Base-by-base conservation (phyloP, 2,888 invertebrate genomes). In the Agriopis leucophaearia region DNA sequence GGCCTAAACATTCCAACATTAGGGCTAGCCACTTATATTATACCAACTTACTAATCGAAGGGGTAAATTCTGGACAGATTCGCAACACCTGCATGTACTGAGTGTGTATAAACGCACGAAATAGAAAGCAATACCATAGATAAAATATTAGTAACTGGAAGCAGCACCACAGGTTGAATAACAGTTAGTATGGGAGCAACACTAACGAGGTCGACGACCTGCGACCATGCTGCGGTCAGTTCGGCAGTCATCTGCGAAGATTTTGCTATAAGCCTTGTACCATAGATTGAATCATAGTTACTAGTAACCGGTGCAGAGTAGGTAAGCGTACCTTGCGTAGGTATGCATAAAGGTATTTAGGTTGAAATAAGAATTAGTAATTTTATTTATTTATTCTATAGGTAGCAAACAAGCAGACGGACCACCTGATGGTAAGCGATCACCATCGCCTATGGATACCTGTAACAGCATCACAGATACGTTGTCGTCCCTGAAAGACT, bases 71-170 rank as follows among this genome's bases (percentile, higher is more conserved):
- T 0, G 45, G 48, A 18, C 18, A 48, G 48, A 48, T 48, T 48
- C 16, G 48, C 48, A 48, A 50, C 50, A 27, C 16, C 8, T 16
- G 10, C 6, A 58, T 65, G 70, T 35, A 57, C 68, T 52, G 44
- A 64, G 66, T 75, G 75, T 66, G 74, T 72, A 64, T 73, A 70
- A 69, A 71, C 79, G 79, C 78, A 82, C 83, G 82, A 88, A 90
- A 89, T 89, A 90, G 90, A 90, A 90, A 90, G 90, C 86, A 78
- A 80, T 71, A 74, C 35, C 57, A 60, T 7, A 55, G 13, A 16
- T 15, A 7, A 8, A 40, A 55, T 16, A 55, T 13, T 42, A 42
- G 42, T 55, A 18, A 55, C 13, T 42, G 12, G 16, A 15, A 54
- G 18, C 16, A 42, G 9, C 42, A 18, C 18, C 15, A 35, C 40